phyloP scores from a whole-genome alignment of 1,140 invertebrate genomes.

The Dinoponera quadriceps region DNA sequence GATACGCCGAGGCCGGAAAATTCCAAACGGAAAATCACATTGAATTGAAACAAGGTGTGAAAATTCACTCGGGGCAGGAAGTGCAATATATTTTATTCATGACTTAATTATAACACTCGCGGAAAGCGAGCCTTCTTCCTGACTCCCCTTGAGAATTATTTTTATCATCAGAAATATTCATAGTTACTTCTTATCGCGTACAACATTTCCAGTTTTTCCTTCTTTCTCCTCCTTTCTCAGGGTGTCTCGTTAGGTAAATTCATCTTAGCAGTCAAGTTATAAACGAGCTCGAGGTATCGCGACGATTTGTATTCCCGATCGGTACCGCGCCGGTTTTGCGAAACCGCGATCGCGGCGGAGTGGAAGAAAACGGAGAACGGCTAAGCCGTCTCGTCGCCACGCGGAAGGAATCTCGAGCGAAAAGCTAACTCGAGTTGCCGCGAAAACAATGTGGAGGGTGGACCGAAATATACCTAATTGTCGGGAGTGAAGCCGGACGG shows the following conservation, averaged over 20 bases:
- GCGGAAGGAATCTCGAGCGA: slow-evolving; percentile 74
- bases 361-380: slow-evolving; percentile 20
- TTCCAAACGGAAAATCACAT: no score
- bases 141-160: no score
- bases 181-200: no score
- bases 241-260: slow-evolving; percentile 15
- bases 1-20: no score
- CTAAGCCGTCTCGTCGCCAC: slow-evolving; percentile 63
- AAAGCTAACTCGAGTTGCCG: slow-evolving; percentile 75
- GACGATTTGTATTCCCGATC: slow-evolving; percentile 29
- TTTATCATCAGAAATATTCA: no score
- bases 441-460: slow-evolving; percentile 75
- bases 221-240: slow-evolving; percentile 7
- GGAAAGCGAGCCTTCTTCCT: no score
- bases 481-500: slow-evolving; percentile 70
- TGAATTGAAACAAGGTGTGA: no score
- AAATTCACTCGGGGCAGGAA: no score
- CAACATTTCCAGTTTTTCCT: no score
- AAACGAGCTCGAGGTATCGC: no score
- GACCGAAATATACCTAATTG: slow-evolving; percentile 74
- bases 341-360: slow-evolving; percentile 12
- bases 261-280: slow-evolving; percentile 16
- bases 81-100: no score
- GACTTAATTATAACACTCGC: no score
- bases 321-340: slow-evolving; percentile 13